Evolutionary conservation across 2,888 invertebrate species (phyloP).

Genomic region (Sarcophaga variegata): DNA sequence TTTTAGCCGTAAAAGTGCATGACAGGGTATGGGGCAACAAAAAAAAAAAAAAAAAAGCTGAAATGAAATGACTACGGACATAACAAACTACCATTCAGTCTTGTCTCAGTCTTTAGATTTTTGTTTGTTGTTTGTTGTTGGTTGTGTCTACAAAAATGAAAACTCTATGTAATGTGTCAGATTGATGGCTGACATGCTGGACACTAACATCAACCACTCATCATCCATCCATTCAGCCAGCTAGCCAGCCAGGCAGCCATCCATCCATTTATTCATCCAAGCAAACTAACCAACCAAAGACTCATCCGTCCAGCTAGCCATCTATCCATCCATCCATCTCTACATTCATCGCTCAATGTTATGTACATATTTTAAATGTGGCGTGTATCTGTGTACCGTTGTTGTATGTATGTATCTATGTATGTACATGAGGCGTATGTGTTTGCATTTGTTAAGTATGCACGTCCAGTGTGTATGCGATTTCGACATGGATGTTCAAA

Average conservation of each 20-base stretch:
- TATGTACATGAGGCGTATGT: not conserved
- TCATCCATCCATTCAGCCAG: slow-evolving; percentile 54
- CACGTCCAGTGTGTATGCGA: slow-evolving; percentile 36
- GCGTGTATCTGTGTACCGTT: slow-evolving; percentile 14
- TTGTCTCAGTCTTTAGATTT: slow-evolving; percentile 33
- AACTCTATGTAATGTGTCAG: slow-evolving; percentile 68
- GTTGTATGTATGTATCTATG: no score
- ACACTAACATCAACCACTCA: slow-evolving; percentile 69
- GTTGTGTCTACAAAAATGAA: slow-evolving; percentile 60
- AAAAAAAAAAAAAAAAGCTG: not conserved
- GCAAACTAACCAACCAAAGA: not conserved
- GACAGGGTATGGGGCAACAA: not conserved
- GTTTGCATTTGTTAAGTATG: slow-evolving; percentile 49
- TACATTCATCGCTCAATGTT: not conserved
- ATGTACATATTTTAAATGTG: slow-evolving; percentile 20
- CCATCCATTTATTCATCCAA: slow-evolving; percentile 10
- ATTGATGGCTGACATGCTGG: slow-evolving; percentile 70
- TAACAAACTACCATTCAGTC: slow-evolving; percentile 47
- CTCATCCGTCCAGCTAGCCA: slow-evolving; percentile 11
- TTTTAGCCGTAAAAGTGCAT: not conserved
- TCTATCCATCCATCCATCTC: slow-evolving; percentile 3
- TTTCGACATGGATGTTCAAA: not conserved
- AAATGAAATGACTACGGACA: not conserved
- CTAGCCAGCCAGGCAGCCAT: slow-evolving; percentile 31
- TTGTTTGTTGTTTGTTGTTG: slow-evolving; percentile 46